A percentile compares a stretch with the other conserved stretches of the same genome.
These are phyloP conservation scores for Acanthaster planci DNA, from an alignment of 35 echinoderm and acorn worm genomes.

Conservation along the genomic window DNA sequence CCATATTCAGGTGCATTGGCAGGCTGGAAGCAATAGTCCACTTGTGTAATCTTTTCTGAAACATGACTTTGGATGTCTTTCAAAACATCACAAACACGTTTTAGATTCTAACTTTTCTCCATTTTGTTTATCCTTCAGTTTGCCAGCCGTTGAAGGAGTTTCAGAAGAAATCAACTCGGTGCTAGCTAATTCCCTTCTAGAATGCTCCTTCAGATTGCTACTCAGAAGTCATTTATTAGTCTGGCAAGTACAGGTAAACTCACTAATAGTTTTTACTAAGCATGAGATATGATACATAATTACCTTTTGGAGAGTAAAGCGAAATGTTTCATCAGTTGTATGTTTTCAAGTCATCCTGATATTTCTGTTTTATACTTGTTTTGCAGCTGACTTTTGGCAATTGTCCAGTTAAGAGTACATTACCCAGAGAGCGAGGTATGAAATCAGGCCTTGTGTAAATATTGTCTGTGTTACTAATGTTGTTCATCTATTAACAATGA, in stretches of 20 bases:
- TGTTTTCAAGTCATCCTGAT: not conserved
- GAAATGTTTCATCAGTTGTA: too few species aligned
- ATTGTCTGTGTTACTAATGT: too few species aligned
- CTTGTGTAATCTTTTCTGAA: too few species aligned
- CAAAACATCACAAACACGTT: too few species aligned
- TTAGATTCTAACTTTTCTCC: too few species aligned
- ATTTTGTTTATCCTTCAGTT: not conserved
- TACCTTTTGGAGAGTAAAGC: too few species aligned
- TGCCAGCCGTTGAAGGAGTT: conserved; percentile 29
- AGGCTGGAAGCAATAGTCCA: too few species aligned
- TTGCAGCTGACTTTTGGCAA: conserved; percentile 84
- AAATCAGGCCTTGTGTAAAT: too few species aligned
- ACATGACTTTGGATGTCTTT: too few species aligned
- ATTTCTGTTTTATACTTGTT: conserved; percentile 41
- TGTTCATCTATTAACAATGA: too few species aligned
- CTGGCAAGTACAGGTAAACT: conserved; percentile 75
- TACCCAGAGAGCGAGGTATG: conserved; percentile 48
- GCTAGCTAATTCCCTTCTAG: conserved; percentile 58
- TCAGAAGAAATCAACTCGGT: conserved; percentile 54
- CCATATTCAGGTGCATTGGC: too few species aligned
- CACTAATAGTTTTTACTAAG: not conserved
- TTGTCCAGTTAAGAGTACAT: conserved; percentile 82
- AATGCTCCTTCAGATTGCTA: conserved; percentile 69
- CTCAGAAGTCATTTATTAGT: conserved; percentile 44
- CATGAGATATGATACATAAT: too few species aligned